These are phyloP conservation scores for Mungos mungo DNA, from an alignment of 2,113 vertebrate genomes.

Conservation along the genomic window DNA sequence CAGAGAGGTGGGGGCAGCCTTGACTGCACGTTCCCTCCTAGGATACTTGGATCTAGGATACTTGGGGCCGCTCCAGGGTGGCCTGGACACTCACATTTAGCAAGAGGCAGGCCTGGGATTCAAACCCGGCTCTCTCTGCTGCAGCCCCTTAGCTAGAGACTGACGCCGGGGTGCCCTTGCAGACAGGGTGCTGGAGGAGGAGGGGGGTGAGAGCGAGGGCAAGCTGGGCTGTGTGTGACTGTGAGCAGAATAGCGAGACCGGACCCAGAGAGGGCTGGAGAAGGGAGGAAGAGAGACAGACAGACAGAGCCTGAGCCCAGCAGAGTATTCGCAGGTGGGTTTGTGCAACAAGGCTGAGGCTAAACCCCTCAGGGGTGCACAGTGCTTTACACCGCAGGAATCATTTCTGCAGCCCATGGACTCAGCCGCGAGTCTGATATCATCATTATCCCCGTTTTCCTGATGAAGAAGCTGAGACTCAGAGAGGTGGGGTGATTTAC, in stretches of 20 bases:
- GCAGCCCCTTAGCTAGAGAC: neutral
- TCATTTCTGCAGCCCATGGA: neutral
- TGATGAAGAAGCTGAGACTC: neutral
- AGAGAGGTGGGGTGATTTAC: neutral
- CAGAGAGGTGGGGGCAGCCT: neutral
- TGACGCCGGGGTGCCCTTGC: neutral
- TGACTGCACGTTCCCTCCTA: neutral
- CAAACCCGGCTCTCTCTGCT: neutral
- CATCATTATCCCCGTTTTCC: neutral
- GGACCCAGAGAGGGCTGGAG: neutral
- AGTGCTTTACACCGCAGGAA: neutral
- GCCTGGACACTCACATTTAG: neutral
- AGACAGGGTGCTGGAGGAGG: neutral
- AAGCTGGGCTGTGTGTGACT: neutral
- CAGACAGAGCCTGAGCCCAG: neutral
- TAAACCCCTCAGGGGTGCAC: neutral
- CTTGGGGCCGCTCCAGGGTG: rapidly evolving
- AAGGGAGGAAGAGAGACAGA: neutral
- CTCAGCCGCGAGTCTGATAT: neutral
- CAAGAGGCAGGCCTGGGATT: neutral
- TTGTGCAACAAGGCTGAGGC: neutral
- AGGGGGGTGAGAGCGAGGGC: too few species aligned
- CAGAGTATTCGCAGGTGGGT: neutral
- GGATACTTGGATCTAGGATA: neutral
- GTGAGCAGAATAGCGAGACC: neutral